Evolutionary conservation across 2,113 vertebrate genomes (phyloP).

Genomic region (Vireo altiloquus): DNA sequence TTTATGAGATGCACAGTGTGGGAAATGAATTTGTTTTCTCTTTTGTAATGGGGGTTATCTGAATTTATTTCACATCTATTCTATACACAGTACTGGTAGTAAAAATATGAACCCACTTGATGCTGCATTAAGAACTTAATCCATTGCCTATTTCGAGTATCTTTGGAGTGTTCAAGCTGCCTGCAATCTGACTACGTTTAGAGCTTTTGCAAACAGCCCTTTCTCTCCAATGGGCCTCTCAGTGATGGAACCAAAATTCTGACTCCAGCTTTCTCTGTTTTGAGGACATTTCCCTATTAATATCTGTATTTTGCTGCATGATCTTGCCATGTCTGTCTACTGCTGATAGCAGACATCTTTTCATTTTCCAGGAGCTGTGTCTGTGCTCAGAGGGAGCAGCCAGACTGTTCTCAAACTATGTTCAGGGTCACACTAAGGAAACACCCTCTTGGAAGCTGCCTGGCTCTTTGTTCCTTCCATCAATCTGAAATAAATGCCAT

Average conservation of each 20-base stretch:
- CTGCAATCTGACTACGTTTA: neutral
- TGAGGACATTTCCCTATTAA: neutral
- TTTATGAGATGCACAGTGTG: neutral
- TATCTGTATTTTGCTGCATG: neutral
- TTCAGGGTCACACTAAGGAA: neutral
- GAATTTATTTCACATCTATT: neutral
- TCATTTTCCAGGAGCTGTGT: neutral
- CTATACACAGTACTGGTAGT: neutral
- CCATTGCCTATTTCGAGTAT: neutral
- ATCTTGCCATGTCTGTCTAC: neutral
- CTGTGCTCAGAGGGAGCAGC: neutral
- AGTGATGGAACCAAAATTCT: neutral
- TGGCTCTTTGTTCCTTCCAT: slow-evolving; percentile 18
- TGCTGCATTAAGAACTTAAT: neutral
- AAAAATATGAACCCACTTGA: neutral
- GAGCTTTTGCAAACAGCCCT: neutral
- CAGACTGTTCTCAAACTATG: neutral
- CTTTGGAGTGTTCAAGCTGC: neutral
- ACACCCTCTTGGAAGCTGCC: slow-evolving; percentile 3
- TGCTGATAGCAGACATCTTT: neutral
- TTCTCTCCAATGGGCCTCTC: neutral
- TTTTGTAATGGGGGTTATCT: neutral
- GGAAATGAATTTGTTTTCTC: neutral
- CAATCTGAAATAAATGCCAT: neutral
- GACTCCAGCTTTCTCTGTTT: neutral